A percentile compares a stretch with the other conserved stretches of the same genome.
These are phyloP conservation scores for Pogonomyrmex californicus DNA, from an alignment of 1,140 invertebrate genomes.

Conservation along the genomic window DNA sequence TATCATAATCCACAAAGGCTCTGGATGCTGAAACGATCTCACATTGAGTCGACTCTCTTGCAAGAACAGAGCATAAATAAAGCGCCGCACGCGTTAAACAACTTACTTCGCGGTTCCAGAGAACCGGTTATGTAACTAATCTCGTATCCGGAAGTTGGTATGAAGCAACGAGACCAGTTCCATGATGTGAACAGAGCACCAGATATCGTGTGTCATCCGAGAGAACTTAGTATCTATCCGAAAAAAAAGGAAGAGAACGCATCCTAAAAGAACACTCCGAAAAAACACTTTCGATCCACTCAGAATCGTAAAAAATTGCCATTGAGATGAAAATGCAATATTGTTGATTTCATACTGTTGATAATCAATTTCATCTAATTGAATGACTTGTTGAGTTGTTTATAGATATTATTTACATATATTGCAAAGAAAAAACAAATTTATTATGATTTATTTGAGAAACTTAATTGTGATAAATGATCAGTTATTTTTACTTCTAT, in stretches of 20 bases:
- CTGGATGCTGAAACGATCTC: slow-evolving; percentile 46
- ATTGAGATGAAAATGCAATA: not conserved
- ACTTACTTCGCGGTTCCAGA: slow-evolving; percentile 55
- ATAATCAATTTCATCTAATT: not conserved
- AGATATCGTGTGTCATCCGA: slow-evolving; percentile 19
- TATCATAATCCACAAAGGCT: not conserved
- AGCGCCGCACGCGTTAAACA: slow-evolving; percentile 63
- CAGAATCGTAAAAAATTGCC: not conserved
- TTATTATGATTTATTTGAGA: not conserved
- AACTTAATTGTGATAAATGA: not conserved
- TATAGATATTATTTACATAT: not conserved
- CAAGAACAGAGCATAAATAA: slow-evolving; percentile 66
- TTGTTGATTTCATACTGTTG: not conserved
- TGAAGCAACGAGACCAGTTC: slow-evolving; percentile 62
- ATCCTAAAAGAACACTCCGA: not conserved
- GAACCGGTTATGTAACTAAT: slow-evolving; percentile 72
- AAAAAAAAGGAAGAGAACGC: not conserved
- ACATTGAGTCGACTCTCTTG: slow-evolving; percentile 21
- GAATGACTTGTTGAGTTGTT: not conserved
- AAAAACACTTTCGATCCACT: slow-evolving; percentile 44
- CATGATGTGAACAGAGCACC: not conserved
- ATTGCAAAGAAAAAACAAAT: not conserved
- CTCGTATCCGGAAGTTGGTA: slow-evolving; percentile 62
- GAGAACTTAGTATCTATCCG: not conserved
- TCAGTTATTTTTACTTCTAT: not conserved